Conservation (phyloP, 2,113 vertebrate species). For the Oreotrochilus melanogaster region DNA sequence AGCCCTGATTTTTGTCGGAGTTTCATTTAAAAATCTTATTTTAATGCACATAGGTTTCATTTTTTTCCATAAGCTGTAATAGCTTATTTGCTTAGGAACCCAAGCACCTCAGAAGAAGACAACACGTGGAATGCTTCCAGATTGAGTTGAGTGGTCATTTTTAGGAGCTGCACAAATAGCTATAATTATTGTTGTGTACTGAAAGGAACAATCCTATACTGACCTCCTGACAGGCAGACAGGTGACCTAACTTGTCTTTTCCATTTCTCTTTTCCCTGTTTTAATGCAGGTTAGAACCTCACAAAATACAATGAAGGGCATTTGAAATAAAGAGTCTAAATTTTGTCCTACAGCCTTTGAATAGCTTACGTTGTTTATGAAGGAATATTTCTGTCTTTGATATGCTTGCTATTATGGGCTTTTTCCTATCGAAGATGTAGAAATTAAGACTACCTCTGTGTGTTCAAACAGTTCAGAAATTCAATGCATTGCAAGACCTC, state of each 20-base stretch:
- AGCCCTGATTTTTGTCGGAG: neutral
- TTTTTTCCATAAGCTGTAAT: neutral
- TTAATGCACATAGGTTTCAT: neutral
- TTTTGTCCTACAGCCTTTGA: neutral
- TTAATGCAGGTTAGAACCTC: neutral
- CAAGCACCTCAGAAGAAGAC: neutral
- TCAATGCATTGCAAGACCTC: neutral
- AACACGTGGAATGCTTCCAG: neutral
- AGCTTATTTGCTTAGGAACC: neutral
- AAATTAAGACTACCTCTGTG: neutral
- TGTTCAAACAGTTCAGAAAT: neutral
- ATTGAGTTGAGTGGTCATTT: neutral
- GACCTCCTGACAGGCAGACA: neutral
- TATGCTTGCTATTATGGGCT: rapidly evolving
- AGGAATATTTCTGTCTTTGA: neutral
- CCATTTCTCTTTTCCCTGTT: neutral
- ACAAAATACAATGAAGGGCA: neutral
- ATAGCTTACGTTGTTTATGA: neutral
- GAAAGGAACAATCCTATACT: neutral
- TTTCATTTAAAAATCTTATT: neutral
- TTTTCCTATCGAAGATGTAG: neutral
- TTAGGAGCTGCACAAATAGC: neutral
- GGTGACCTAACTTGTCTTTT: neutral
- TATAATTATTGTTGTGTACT: neutral
- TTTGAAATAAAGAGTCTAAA: neutral